Conservation (phyloP, 1,140 invertebrate species). For the Drosophila teissieri region DNA sequence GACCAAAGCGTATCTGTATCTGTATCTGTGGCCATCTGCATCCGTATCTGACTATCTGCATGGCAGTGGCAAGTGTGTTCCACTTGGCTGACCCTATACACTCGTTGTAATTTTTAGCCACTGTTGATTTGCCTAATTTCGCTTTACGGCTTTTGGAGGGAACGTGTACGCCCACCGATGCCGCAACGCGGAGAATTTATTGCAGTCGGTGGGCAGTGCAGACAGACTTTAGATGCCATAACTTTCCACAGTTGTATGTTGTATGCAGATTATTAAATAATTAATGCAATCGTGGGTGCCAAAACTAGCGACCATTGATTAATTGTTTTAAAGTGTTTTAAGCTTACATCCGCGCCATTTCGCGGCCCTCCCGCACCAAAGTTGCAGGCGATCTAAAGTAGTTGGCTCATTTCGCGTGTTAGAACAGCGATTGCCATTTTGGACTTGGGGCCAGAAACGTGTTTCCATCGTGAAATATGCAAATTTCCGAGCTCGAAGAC, state of each 20-base stretch:
- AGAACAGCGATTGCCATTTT: constrained; percentile 52
- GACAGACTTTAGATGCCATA: constrained; percentile 47
- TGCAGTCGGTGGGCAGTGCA: constrained; percentile 77
- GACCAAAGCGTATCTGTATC: constrained; percentile 16
- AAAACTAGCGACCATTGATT: constrained; percentile 52
- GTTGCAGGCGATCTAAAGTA: constrained; percentile 32
- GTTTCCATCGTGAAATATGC: constrained; percentile 59
- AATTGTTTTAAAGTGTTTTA: constrained; percentile 46
- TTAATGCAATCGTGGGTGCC: constrained; percentile 56
- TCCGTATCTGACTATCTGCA: constrained; percentile 34
- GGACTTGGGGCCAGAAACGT: constrained; percentile 39
- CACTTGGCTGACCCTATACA: constrained; percentile 54
- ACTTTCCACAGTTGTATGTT: constrained; percentile 41
- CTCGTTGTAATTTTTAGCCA: constrained; percentile 24
- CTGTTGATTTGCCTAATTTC: constrained; percentile 79
- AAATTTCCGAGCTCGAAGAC: constrained; percentile 64
- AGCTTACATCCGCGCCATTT: neutral
- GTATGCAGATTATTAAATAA: constrained; percentile 52
- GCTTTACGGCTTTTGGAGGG: constrained; percentile 63
- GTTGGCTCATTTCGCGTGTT: constrained; percentile 53
- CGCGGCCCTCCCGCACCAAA: constrained; percentile 15
- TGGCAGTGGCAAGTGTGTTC: constrained; percentile 49
- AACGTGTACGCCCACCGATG: constrained; percentile 75
- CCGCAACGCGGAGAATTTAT: constrained; percentile 67
- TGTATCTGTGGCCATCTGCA: constrained; percentile 23